phyloP scores from a whole-genome alignment of 2,888 invertebrate species.

The Beris morrisii region DNA sequence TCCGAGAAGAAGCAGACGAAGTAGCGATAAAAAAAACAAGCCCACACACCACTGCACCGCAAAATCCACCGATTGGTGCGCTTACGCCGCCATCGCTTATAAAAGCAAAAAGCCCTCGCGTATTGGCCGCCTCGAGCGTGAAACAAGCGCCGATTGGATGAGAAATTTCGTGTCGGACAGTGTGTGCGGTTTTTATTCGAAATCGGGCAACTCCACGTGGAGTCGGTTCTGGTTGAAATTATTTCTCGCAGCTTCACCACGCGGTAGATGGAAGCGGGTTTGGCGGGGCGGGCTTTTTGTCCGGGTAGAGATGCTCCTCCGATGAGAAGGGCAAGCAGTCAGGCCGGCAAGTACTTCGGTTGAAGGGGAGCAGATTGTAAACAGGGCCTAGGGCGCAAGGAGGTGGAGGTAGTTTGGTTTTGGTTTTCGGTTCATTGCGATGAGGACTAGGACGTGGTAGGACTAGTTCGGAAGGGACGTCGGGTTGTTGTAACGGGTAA shows the following conservation, averaged over 20 bases:
- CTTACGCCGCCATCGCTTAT: slow-evolving; percentile 2
- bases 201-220: slow-evolving; percentile 28
- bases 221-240: slow-evolving; percentile 7
- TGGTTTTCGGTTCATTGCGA: slow-evolving; percentile 24
- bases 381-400: not conserved
- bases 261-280: slow-evolving; percentile 1
- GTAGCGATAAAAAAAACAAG: slow-evolving; percentile 14
- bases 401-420: slow-evolving; percentile 25
- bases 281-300: not conserved
- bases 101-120: not conserved
- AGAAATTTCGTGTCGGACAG: not conserved
- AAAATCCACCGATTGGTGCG: not conserved
- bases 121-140: slow-evolving; percentile 6
- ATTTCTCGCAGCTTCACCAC: not conserved
- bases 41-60: slow-evolving; percentile 1
- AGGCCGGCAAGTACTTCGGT: slow-evolving; percentile 1
- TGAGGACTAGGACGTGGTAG: slow-evolving; percentile 1
- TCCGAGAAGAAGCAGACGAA: slow-evolving; percentile 18
- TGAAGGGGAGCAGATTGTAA: slow-evolving; percentile 18
- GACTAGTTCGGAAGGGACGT: not conserved
- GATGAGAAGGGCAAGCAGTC: slow-evolving; percentile 12
- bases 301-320: slow-evolving; percentile 3
- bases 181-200: slow-evolving; percentile 13
- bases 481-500: no score
- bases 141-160: slow-evolving; percentile 11